Evolutionary conservation across 2,888 invertebrate genomes (phyloP), one percentile per base, ranked within the genome.

Genomic region (Oscheius sp.): DNA sequence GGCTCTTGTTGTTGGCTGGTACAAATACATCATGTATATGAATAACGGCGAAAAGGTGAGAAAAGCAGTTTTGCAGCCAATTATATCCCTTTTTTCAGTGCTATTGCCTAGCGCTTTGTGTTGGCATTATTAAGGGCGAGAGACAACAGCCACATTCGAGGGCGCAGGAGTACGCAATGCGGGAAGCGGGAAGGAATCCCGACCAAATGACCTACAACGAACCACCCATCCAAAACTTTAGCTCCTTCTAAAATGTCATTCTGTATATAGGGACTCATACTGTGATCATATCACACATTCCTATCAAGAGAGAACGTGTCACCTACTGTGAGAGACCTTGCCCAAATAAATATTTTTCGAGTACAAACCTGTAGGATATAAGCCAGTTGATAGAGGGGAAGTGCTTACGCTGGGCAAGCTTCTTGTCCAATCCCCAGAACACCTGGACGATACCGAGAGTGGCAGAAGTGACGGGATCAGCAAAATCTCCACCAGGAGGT

Each of bases 341-440:
- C 29, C 3, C 3, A 55, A 55, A 29, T 55, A 55, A 42, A 42
- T 42, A 42, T 42, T 42, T 42, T 42, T 42, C 42, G 42, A 42
- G 7, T 55, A 37, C 57, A 13, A n/a, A 74, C 74, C 74, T 74
- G 93, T 95, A 95, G 1, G 96, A 97, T 91, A 98, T 98, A 87
- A 99, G 93, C 99, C 99, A 99, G 92, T 99, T 99, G 92, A 99
- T 96, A 85, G 97, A 96, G 77, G 99, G 99, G 93, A 99, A 99
- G 92, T 99, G 99, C 91, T 99, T 99, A 85, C 99, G 93, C 92
- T 99, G 99, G 0, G 88, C 88, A 58, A 87, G 79, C 74, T 87
- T 88, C 82, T 87, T 88, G 79, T 87, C 87, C 73, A 87, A 80
- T 73, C 87, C 88, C 88, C 87, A 87, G 82, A 87, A 87, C 76